A percentile compares a stretch with the other conserved stretches of the same genome.
Evolutionary conservation across 2,797 vertebrate species (phyloP).

Genomic region (Perodicticus potto): DNA sequence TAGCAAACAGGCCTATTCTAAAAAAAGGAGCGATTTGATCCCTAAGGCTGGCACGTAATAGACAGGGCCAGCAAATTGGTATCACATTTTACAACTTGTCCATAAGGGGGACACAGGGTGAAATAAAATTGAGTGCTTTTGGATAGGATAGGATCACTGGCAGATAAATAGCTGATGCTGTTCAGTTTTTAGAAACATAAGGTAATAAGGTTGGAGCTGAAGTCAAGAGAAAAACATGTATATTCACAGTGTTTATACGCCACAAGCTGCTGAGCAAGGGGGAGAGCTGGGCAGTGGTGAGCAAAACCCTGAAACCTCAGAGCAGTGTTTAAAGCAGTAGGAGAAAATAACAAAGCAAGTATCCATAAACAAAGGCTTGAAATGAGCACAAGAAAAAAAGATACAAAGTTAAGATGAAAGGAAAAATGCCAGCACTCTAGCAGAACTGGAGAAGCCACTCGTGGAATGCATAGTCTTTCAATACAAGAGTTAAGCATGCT

Average conservation of each 20-base stretch:
- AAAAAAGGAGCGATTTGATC: conserved; percentile 58
- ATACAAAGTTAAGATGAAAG: conserved; percentile 16
- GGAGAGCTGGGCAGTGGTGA: conserved; percentile 60
- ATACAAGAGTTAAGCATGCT: background rate
- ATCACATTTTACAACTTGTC: background rate
- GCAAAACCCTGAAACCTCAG: conserved; percentile 64
- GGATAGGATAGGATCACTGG: background rate
- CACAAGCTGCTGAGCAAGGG: conserved; percentile 21
- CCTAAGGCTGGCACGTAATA: conserved; percentile 66
- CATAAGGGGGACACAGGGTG: conserved; percentile 4
- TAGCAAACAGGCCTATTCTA: conserved; percentile 56
- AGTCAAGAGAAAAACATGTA: background rate
- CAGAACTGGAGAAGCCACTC: background rate
- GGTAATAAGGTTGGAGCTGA: conserved; percentile 48
- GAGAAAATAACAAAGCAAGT: conserved; percentile 32
- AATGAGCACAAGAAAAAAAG: background rate
- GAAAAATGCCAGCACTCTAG: conserved; percentile 17
- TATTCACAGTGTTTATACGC: background rate
- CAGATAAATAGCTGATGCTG: background rate
- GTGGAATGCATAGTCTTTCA: background rate
- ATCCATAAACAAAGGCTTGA: conserved; percentile 28
- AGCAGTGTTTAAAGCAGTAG: background rate
- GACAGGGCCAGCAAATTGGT: conserved; percentile 38
- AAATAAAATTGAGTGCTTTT: conserved; percentile 61
- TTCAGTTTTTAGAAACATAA: conserved; percentile 54